A percentile compares a stretch with the other conserved stretches of the same genome.
Conservation (phyloP, 1,140 invertebrate species). For the Microplitis mediator region DNA sequence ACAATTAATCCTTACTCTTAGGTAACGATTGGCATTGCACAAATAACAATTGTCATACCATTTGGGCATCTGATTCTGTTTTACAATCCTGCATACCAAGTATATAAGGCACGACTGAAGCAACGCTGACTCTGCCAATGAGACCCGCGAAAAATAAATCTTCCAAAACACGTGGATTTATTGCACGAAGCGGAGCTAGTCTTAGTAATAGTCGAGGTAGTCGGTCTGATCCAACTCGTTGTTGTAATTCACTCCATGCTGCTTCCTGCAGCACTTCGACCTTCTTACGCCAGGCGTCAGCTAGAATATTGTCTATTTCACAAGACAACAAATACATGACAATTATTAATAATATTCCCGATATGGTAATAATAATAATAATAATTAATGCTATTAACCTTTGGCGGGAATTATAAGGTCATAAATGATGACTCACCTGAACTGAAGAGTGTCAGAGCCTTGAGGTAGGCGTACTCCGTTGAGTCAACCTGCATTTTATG, state of each 20-base stretch:
- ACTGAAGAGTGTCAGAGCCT: conserved; percentile 84
- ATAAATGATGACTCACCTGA: conserved; percentile 55
- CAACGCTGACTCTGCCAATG: conserved; percentile 90
- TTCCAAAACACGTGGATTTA: conserved; percentile 82
- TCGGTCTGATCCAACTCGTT: conserved; percentile 67
- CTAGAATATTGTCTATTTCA: conserved; percentile 53
- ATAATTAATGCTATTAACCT: not conserved
- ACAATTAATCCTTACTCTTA: conserved; percentile 24
- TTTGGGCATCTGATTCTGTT: conserved; percentile 57
- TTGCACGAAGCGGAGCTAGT: conserved; percentile 77
- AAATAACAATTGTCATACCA: conserved; percentile 51
- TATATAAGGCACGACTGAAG: conserved; percentile 91
- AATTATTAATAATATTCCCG: not conserved
- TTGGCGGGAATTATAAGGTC: not conserved
- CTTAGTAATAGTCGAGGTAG: conserved; percentile 74
- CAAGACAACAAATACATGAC: not conserved
- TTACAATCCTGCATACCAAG: conserved; percentile 74
- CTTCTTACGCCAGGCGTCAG: conserved; percentile 56
- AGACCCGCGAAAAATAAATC: conserved; percentile 92
- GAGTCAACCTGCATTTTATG: conserved; percentile 78
- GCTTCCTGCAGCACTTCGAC: conserved; percentile 77
- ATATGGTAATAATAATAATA: not conserved
- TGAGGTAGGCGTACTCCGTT: conserved; percentile 89
- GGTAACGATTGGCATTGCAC: conserved; percentile 38
- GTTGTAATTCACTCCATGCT: conserved; percentile 73